Evolutionary conservation across 2,113 vertebrate species (phyloP), one percentile per base, ranked within the genome.

Genomic region (Nibea coibor): DNA sequence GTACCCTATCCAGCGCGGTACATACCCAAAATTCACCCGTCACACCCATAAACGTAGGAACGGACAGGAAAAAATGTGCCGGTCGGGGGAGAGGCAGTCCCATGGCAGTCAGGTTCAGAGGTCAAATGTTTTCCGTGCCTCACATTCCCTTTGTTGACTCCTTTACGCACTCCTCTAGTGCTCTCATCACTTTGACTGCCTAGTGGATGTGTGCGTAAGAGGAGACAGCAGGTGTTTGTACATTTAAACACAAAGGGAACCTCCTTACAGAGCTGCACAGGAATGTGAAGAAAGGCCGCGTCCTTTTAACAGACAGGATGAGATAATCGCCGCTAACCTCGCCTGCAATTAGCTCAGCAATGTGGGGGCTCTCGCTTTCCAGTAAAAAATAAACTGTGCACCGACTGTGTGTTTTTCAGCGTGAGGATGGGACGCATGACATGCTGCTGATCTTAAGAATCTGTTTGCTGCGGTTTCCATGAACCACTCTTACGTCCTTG

Each of bases 111-210:
- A 71, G 80, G 87, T 69, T 89, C 75, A 90, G 77, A 87, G 83
- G 84, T 82, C 72, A 89, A 82, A 90, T 82, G 62, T 63, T 80
- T 85, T 15, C 81, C 86, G n/a, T 86, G 77, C 68, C 72, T 84
- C 16, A 86, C 84, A 93, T 92, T 92, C 90, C 87, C 80, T 56
- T 39, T 56, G 86, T 83, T 53, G 78, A 93, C 92, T 91, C 87
- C 84, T 65, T 72, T 74, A 65, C 26, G 71, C 17, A 68, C 78
- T 73, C 65, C 79, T 58, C 22, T 10, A 42, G 12, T 4, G 12
- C 61, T 20, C 57, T 43, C 16, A 20, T 59, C 42, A 72, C 53
- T 59, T 56, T 28, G 31, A 24, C 39, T 47, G 63, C 12, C 62
- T 59, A 20, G 69, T 65, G 68, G 45, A 39, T 39, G 74, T 72